A percentile compares a stretch with the other conserved stretches of the same genome.
phyloP scores from a whole-genome alignment of 2,797 vertebrate genomes.

The Liasis olivaceus region DNA sequence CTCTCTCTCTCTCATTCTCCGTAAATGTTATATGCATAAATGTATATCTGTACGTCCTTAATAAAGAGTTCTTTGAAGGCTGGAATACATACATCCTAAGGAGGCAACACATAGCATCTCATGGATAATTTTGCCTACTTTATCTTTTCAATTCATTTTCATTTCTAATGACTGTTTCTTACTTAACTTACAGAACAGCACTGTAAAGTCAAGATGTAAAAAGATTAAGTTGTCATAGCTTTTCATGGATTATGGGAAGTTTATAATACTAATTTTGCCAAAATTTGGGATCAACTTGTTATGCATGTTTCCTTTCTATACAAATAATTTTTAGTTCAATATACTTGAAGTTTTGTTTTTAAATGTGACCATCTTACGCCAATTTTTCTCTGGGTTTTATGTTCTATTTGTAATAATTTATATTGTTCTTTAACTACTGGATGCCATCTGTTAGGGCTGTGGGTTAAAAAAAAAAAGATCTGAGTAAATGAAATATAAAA shows the following conservation, averaged over 20 bases:
- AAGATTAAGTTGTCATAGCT: background rate
- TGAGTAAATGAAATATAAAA: constrained; percentile 45
- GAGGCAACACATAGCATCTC: background rate
- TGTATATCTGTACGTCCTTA: no score
- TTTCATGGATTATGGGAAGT: background rate
- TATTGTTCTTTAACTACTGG: constrained; percentile 50
- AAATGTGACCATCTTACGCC: constrained; percentile 28
- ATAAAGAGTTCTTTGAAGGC: no score
- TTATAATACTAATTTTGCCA: constrained; percentile 42
- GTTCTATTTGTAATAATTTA: constrained; percentile 54
- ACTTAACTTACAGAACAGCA: background rate
- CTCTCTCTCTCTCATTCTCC: no score
- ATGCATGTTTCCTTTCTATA: background rate
- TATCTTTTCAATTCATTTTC: background rate
- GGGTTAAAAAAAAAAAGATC: constrained; percentile 53
- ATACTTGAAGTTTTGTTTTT: background rate
- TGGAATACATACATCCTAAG: no score
- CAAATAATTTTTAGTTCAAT: background rate
- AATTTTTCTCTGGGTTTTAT: constrained; percentile 17
- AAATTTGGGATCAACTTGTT: constrained; percentile 41
- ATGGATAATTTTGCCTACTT: background rate
- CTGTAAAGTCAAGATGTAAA: background rate
- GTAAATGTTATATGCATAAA: no score
- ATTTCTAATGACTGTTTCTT: background rate
- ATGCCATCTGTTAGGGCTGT: constrained; percentile 57